phyloP scores from a whole-genome alignment of 37 sponge, comb jelly and placozoan species.

The Chondrosia reniformis region DNA sequence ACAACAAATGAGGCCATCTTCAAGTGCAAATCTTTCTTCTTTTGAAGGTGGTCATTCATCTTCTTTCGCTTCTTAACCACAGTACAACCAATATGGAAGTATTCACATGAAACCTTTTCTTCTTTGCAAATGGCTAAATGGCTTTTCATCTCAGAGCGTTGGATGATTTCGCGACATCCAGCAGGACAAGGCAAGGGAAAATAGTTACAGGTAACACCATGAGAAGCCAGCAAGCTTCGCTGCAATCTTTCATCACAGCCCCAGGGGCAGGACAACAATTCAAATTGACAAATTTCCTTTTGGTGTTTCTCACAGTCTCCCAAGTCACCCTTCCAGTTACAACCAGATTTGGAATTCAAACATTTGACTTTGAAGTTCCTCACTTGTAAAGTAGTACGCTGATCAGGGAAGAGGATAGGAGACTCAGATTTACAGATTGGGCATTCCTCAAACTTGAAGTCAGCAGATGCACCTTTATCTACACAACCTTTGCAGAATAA shows the following conservation, averaged over 20 bases:
- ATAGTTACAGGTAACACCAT: constrained; percentile 11
- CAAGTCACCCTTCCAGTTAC: constrained; percentile 34
- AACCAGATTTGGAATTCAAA: constrained; percentile 1
- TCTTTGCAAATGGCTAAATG: constrained; percentile 24
- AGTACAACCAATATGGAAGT: constrained; percentile 41
- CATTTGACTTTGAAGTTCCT: constrained; percentile 18
- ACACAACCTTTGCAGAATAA: constrained; percentile 3
- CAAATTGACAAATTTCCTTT: not conserved
- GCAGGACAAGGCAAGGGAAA: constrained; percentile 38
- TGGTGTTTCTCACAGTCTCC: not conserved
- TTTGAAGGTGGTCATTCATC: not conserved
- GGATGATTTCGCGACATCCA: constrained; percentile 16
- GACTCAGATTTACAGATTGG: not conserved
- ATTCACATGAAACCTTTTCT: constrained; percentile 32
- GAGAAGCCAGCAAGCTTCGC: not conserved
- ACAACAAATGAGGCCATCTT: not conserved
- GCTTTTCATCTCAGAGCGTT: constrained; percentile 9
- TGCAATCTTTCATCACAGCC: not conserved
- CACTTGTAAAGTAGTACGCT: not conserved
- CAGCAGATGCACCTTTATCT: too few species aligned
- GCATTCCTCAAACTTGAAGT: not conserved
- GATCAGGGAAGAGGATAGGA: not conserved
- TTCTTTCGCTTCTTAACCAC: not conserved
- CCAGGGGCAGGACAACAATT: not conserved
- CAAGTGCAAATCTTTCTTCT: not conserved